Percentiles rank a stretch among this genome's conserved stretches.
phyloP scores from a whole-genome alignment of 2,797 vertebrate species.

The Paedocypris micromegethes region DNA sequence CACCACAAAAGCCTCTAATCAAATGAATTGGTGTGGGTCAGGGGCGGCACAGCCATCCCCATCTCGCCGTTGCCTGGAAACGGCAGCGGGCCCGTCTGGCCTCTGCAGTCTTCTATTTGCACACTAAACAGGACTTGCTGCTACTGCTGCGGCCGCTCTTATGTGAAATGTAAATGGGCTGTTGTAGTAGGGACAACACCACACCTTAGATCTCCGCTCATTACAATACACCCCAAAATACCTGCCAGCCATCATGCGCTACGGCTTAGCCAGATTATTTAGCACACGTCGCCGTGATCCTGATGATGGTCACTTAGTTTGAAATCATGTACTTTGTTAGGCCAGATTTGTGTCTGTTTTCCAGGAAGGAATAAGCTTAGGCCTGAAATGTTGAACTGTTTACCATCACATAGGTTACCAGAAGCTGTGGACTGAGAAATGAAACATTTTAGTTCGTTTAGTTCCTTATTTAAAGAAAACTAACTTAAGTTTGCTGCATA shows the following conservation, averaged over 20 bases:
- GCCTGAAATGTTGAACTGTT: no score
- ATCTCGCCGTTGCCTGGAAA: slow-evolving; percentile 76
- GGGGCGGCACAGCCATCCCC: slow-evolving; percentile 65
- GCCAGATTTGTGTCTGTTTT: no score
- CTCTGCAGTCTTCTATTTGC: slow-evolving; percentile 67
- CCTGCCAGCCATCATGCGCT: slow-evolving; percentile 19
- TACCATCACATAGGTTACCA: no score
- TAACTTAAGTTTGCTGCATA: no score
- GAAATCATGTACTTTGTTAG: no score
- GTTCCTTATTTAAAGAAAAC: no score
- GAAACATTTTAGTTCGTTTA: no score
- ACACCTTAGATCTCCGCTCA: slow-evolving; percentile 9
- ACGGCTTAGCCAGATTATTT: background rate
- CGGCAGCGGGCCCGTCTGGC: slow-evolving; percentile 61
- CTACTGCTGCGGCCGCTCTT: slow-evolving; percentile 20
- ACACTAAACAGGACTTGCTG: slow-evolving; percentile 62
- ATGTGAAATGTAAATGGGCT: slow-evolving; percentile 50
- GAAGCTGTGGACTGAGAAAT: no score
- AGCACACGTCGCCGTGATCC: slow-evolving; percentile 18
- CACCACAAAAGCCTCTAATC: slow-evolving; percentile 71
- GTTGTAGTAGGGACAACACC: slow-evolving; percentile 19
- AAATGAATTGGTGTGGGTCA: slow-evolving; percentile 75
- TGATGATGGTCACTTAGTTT: background rate
- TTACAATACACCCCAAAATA: slow-evolving; percentile 17
- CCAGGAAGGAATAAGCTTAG: no score